Base-by-base conservation (phyloP, 2,113 vertebrate species). In the Callipepla californica region DNA sequence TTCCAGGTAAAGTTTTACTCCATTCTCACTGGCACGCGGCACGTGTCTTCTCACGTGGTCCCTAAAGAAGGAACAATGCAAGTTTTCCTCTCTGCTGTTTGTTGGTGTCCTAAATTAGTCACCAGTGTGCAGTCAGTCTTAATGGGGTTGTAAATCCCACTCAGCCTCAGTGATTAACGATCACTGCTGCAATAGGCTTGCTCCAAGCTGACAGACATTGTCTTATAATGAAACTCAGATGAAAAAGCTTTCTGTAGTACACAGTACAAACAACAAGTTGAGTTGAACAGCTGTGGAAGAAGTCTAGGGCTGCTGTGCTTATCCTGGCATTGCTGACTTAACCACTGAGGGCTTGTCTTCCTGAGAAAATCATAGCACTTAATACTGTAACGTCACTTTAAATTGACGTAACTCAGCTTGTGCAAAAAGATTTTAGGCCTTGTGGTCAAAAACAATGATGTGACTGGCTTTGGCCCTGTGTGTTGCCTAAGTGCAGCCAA, bases 401-500 rank as follows among this genome's bases (percentile, higher is more conserved):
- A 78, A 48, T 21, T 67, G 87, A 85, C 0, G 1, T 77, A 85
- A 19, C 42, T 9, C 34, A 80, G n/a, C 58, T 68, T 40, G 20
- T 81, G 86, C 63, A 77, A 55, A 66, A 63, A 70, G 72, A 48
- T 65, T 73, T 75, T 48, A 36, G 70, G 34, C 70, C 68, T 3
- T 34, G 2, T 81, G 66, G 63, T 79, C 36, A 80, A 72, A 92
- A 50, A 1, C 53, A 53, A 22, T 47, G 85, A 42, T 2, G 14
- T 80, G 75, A n/a, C 76, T 91, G 92, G 32, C 38, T 79, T 61
- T 82, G 63, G 57, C 7, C 15, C 22, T 75, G 30, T 38, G 28
- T 67, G 95, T 82, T 95, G 57, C 68, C 68, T 89, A 80, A 59
- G 47, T 55, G 32, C 75, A 67, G 74, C 26, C 72, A 88, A 0